Base-by-base conservation (phyloP, 2,888 invertebrate genomes). In the Tigriopus californicus region DNA sequence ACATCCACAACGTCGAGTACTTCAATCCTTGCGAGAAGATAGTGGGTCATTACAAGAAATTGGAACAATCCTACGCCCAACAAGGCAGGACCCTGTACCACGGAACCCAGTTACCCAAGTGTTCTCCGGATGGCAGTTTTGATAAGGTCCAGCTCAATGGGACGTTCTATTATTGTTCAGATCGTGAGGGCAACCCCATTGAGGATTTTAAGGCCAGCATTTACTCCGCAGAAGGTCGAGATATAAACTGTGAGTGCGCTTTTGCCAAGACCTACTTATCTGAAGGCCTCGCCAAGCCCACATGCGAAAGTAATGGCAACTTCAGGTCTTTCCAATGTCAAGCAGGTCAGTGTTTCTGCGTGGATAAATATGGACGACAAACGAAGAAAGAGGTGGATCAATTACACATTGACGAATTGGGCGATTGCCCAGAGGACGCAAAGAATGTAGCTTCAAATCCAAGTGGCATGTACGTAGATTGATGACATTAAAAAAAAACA, bases 51-150 rank as follows among this genome's bases (percentile, higher is more conserved):
- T 13, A 33, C 18, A 54, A n/a, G 15, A n/a, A 25, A 6, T 12
- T 41, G 41, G 54, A 33, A 33, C 33, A 41, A 44, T 44, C 44
- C 44, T n/a, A 44, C 5, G 15, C 18, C 5, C 11, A 13, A 13
- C 18, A 25, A 41, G 8, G 41, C 13, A 33, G 40, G 22, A 54
- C 15, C 18, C 18, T 25, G n/a, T 41, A 41, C 40, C 40, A 18
- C 11, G 40, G 40, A 41, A 40, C n/a, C 1, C 10, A 40, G 11
- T 6, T 3, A 40, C 54, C 54, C 12, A 41, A 10, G 33, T 54
- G 54, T 5, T 41, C 54, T 40, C 41, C 41, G 5, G 54, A 54
- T 54, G 54, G 54, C 4, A 41, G 13, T 33, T 54, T 54, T 54
- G 54, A 33, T 41, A 11, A 24, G 12, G 18, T 54, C 18, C 54